A percentile compares a stretch with the other conserved stretches of the same genome.
Evolutionary conservation across 1,140 invertebrate genomes (phyloP).

Genomic region (Alviniconcha marisindica): DNA sequence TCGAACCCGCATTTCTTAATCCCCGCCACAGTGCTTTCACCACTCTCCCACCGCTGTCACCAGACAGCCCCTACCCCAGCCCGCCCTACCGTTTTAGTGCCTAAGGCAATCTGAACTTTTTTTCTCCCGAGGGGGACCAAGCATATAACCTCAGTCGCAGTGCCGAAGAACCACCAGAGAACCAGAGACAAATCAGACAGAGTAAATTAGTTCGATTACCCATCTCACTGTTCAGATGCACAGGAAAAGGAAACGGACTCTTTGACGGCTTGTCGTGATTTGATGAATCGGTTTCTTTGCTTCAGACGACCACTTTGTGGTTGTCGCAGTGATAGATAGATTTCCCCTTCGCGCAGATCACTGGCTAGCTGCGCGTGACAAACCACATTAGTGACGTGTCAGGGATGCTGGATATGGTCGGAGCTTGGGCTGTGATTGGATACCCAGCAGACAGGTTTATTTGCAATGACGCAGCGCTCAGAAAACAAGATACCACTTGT

Average conservation of each 20-base stretch:
- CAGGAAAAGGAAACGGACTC: constrained; percentile 8
- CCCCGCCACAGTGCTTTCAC: too few relatives aligned
- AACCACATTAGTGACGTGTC: constrained; percentile 27
- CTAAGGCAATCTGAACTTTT: too few relatives aligned
- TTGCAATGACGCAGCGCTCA: not conserved
- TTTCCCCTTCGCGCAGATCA: not conserved
- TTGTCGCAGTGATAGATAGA: constrained; percentile 20
- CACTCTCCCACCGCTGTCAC: too few relatives aligned
- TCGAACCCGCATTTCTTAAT: too few relatives aligned
- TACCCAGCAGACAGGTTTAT: not conserved
- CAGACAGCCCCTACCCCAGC: too few relatives aligned
- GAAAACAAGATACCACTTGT: too few relatives aligned
- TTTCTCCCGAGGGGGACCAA: too few relatives aligned
- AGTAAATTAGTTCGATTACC: not conserved
- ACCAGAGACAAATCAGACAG: not conserved
- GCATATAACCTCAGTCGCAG: too few relatives aligned
- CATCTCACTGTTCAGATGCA: not conserved
- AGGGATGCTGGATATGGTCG: not conserved
- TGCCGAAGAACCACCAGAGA: too few relatives aligned
- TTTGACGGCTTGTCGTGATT: constrained; percentile 28
- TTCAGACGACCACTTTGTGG: constrained; percentile 25
- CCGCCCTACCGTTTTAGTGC: too few relatives aligned
- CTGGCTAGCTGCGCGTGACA: constrained; percentile 11
- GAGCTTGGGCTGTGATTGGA: not conserved
- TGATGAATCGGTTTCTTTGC: constrained; percentile 16